Percentiles rank a stretch among this genome's conserved stretches.
These are phyloP conservation scores for Chiloscyllium punctatum DNA, from an alignment of 2,797 vertebrate species.

Conservation along the genomic window DNA sequence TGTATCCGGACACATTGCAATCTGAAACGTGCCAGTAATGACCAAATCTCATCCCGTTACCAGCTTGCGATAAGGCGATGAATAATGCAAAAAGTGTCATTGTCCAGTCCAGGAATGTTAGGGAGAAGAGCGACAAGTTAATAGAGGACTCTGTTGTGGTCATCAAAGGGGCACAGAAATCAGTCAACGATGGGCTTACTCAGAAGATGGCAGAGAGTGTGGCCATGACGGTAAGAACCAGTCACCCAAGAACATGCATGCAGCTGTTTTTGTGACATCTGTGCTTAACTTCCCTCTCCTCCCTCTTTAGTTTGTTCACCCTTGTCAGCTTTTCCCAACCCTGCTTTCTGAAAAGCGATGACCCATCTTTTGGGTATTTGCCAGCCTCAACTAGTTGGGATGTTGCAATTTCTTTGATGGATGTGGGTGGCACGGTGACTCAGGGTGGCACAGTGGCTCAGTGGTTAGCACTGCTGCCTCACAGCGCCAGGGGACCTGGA, in stretches of 20 bases:
- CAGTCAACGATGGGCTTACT: neutral
- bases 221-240: neutral
- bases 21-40: neutral
- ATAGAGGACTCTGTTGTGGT: neutral
- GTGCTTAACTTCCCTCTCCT: neutral
- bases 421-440: no score
- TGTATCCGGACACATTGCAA: neutral
- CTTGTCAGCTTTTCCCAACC: neutral
- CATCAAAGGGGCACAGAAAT: neutral
- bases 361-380: neutral
- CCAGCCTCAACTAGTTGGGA: neutral
- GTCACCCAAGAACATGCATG: neutral
- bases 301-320: neutral
- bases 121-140: neutral
- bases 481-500: no score
- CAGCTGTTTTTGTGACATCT: neutral
- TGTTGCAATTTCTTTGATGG: neutral
- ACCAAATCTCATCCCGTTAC: neutral
- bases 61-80: neutral
- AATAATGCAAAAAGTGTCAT: neutral
- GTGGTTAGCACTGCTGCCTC: no score
- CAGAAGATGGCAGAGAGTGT: slow-evolving; percentile 11
- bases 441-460: no score
- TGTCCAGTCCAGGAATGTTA: neutral
- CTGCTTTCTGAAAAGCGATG: neutral